Evolutionary conservation across 2,888 invertebrate species (phyloP).

Genomic region (Drosophila lutescens): DNA sequence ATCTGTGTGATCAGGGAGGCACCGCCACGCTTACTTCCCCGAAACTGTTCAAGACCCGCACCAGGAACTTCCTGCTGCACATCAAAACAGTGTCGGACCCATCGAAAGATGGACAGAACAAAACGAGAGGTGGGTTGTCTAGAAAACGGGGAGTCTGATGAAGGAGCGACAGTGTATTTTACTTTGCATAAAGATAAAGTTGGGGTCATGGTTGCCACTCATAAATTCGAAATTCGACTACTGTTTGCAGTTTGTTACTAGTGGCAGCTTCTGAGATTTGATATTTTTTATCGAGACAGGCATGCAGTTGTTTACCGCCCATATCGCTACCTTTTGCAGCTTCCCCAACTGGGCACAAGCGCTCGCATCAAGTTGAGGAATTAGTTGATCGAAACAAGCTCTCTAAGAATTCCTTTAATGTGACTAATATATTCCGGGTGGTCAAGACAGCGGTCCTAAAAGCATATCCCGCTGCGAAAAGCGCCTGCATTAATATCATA

Average conservation of each 20-base stretch:
- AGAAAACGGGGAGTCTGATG: background rate
- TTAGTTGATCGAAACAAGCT: conserved; percentile 27
- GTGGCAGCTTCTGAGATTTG: background rate
- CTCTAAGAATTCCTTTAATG: conserved; percentile 1
- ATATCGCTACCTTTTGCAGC: conserved; percentile 51
- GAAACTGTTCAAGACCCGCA: conserved; percentile 90
- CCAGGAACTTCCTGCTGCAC: conserved; percentile 91
- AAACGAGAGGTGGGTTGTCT: conserved; percentile 81
- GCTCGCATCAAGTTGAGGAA: conserved; percentile 48
- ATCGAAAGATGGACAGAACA: conserved; percentile 86
- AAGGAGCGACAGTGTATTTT: background rate
- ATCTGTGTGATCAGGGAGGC: conserved; percentile 93
- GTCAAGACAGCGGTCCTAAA: conserved; percentile 35
- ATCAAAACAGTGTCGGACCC: conserved; percentile 89
- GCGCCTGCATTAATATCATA: conserved; percentile 9
- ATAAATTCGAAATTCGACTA: background rate
- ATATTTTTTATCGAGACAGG: background rate
- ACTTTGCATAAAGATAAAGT: background rate
- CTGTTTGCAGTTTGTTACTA: background rate
- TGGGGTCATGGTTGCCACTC: background rate
- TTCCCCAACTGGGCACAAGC: conserved; percentile 26
- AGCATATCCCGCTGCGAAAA: conserved; percentile 28
- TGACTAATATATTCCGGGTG: conserved; percentile 8
- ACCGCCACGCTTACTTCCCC: conserved; percentile 94
- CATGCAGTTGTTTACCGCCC: conserved; percentile 6